A percentile compares a stretch with the other conserved stretches of the same genome.
Conservation (phyloP, 2,797 vertebrate genomes). For the Protosalanx chinensis region DNA sequence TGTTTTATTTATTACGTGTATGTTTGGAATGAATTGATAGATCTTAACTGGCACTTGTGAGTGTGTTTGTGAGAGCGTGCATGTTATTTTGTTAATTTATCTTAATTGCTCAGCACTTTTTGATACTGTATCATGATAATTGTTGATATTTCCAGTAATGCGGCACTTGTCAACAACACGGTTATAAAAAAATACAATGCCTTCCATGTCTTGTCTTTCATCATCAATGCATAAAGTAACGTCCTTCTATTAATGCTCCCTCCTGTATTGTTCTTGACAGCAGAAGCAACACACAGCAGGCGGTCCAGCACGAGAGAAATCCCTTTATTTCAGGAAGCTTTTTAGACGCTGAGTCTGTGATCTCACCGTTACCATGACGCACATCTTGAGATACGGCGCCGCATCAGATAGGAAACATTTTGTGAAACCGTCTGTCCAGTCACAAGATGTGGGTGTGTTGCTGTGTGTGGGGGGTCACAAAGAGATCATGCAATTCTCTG, state of each 20-base stretch:
- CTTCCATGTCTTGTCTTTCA: constrained; percentile 38
- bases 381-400: constrained; percentile 62
- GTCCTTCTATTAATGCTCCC: neutral
- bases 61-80: neutral
- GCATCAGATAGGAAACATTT: constrained; percentile 77
- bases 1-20: constrained; percentile 73
- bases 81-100: neutral
- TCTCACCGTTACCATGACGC: constrained; percentile 73
- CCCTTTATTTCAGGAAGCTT: constrained; percentile 75
- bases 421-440: constrained; percentile 73
- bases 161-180: neutral
- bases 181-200: constrained; percentile 20
- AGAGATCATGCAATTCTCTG: constrained; percentile 20
- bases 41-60: neutral
- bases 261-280: neutral
- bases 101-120: neutral
- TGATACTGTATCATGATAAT: neutral
- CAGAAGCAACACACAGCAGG: constrained; percentile 13
- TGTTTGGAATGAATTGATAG: constrained; percentile 28
- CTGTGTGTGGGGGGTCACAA: constrained; percentile 45
- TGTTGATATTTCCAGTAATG: neutral
- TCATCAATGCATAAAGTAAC: constrained; percentile 12
- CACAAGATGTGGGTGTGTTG: constrained; percentile 68
- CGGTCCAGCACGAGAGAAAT: constrained; percentile 47
- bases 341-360: constrained; percentile 75